Evolutionary conservation across 2,113 vertebrate species (phyloP), one percentile per base, ranked within the genome.

Genomic region (Isichthys henryi): DNA sequence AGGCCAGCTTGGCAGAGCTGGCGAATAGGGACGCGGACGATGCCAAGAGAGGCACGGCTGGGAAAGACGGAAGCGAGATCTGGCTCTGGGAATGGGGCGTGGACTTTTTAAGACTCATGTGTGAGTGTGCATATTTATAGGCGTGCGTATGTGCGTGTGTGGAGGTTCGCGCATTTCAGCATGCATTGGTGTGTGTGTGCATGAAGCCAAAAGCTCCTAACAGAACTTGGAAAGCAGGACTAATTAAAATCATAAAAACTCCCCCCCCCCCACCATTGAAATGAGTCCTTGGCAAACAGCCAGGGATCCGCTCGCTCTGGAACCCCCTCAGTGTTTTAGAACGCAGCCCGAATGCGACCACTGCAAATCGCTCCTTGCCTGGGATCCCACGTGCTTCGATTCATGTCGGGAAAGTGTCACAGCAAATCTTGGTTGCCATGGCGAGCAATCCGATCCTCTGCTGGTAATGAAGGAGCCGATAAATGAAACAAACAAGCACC

Each of bases 381-480:
- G n/a, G 13, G 85, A 86, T 91, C 91, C 90, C 92, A 91, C 87
- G 92, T 91, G 90, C 90, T 90, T 92, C 88, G 90, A 90, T 93
- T 91, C 94, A 93, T 92, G 88, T 90, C 66, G 80, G 90, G 88
- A 52, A 88, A 92, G 92, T 92, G 90, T 93, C 92, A 91, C 90
- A 93, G 91, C 91, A 89, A 92, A 91, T 92, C 90, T 39, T 19
- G 87, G 56, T 50, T 74, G 27, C 45, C 43, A 43, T 62, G 23
- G 27, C 43, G 7, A 88, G 39, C 66, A 94, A 93, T 92, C 93
- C 92, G 8, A 70, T 86, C 56, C 39, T 90, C 87, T 88, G 86
- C 84, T 17, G 70, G 86, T 93, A 94, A 93, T 93, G 91, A 95
- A 95, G 92, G 91, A 92, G 90, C 77, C 49, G 89, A 87, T 89